These are phyloP conservation scores for Exocentrus adspersus DNA, from an alignment of 2,888 invertebrate species.

Conservation along the genomic window DNA sequence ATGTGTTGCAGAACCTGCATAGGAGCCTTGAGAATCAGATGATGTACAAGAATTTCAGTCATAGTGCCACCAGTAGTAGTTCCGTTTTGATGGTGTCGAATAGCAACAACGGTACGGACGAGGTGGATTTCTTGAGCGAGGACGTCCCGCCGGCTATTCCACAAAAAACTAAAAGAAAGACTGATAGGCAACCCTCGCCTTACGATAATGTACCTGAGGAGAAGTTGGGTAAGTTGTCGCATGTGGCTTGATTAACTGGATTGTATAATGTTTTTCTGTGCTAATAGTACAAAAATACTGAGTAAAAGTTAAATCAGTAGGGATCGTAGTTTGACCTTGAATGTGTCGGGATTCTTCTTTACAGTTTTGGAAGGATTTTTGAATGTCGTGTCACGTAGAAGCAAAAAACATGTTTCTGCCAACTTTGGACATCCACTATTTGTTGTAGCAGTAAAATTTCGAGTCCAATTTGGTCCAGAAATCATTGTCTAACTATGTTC, in stretches of 20 bases:
- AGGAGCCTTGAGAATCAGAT: constrained; percentile 41
- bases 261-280: too few species aligned
- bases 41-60: constrained; percentile 39
- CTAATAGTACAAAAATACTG: too few species aligned
- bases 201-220: constrained; percentile 74
- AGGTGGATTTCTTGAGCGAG: constrained; percentile 43
- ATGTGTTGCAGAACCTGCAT: constrained; percentile 46
- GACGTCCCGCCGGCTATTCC: constrained; percentile 70
- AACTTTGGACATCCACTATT: too few species aligned
- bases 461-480: too few species aligned
- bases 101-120: constrained; percentile 42
- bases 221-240: constrained; percentile 47
- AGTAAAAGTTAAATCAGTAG: too few species aligned
- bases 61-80: constrained; percentile 48
- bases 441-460: too few species aligned
- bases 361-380: too few species aligned
- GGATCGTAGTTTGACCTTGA: too few species aligned
- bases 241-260: constrained; percentile 2
- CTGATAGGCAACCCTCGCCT: constrained; percentile 73
- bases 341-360: too few species aligned
- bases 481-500: too few species aligned
- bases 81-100: constrained; percentile 48
- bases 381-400: too few species aligned
- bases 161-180: constrained; percentile 68
- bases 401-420: too few species aligned